phyloP scores from a whole-genome alignment of 2,797 vertebrate genomes.

The Macropodus opercularis region DNA sequence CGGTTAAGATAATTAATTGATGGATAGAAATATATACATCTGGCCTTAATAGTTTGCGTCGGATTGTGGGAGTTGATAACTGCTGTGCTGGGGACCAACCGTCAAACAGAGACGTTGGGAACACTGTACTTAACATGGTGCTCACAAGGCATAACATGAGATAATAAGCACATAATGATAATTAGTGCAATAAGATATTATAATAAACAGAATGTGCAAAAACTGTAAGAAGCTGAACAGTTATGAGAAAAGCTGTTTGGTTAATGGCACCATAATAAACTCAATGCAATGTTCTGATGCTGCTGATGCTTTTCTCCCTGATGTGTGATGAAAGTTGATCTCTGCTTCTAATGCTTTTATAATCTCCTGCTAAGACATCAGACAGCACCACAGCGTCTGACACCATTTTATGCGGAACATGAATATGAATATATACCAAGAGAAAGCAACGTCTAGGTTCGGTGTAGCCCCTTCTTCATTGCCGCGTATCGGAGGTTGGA shows the following conservation, averaged over 20 bases:
- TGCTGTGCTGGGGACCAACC: constrained; percentile 6
- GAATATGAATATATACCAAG: no score
- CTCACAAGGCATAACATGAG: constrained; percentile 37
- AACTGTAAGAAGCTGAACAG: constrained; percentile 22
- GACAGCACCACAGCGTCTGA: constrained; percentile 4
- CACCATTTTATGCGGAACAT: no score
- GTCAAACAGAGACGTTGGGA: constrained; percentile 22
- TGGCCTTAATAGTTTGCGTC: neutral
- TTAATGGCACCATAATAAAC: constrained; percentile 43
- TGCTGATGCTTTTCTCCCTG: constrained; percentile 35
- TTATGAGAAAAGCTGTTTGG: constrained; percentile 37
- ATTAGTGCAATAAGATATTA: constrained; percentile 39
- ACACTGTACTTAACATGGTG: constrained; percentile 14
- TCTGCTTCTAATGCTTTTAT: constrained; percentile 37
- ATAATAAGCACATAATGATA: constrained; percentile 46
- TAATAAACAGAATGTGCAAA: constrained; percentile 41
- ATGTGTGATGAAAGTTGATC: constrained; percentile 40
- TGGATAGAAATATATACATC: no score
- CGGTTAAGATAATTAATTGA: no score
- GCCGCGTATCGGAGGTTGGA: no score
- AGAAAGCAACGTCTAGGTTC: no score
- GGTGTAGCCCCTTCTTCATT: no score
- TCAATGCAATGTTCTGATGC: constrained; percentile 21
- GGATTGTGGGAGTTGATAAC: neutral
- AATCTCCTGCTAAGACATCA: constrained; percentile 33